A percentile compares a stretch with the other conserved stretches of the same genome.
These are phyloP conservation scores for Liopterus haemorrhoidalis DNA, from an alignment of 2,888 invertebrate species.

Conservation along the genomic window DNA sequence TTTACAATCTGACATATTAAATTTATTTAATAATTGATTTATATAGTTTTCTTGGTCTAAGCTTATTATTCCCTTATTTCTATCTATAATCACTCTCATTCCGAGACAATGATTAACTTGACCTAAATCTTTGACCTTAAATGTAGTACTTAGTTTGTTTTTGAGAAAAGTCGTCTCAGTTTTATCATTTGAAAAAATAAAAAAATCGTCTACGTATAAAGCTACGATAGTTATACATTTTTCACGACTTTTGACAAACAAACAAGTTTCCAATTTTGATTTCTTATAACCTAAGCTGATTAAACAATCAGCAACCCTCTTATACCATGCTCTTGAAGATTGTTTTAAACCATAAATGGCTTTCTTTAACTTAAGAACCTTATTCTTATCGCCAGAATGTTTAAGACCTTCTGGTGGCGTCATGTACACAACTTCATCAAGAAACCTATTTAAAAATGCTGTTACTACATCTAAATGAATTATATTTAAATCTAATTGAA, in stretches of 20 bases:
- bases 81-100: constrained; percentile 25
- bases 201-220: constrained; percentile 26
- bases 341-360: constrained; percentile 24
- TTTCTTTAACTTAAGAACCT: constrained; percentile 1
- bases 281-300: constrained; percentile 24
- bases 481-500: constrained; percentile 11
- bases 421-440: constrained; percentile 8
- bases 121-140: constrained; percentile 33
- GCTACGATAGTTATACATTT: constrained; percentile 17
- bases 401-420: constrained; percentile 7
- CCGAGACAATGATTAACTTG: constrained; percentile 29
- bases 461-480: constrained; percentile 16
- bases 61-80: constrained; percentile 21
- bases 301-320: constrained; percentile 21
- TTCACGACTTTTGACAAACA: constrained; percentile 18
- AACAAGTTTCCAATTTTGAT: constrained; percentile 22
- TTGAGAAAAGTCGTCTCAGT: constrained; percentile 21
- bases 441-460: constrained; percentile 13
- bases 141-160: constrained; percentile 23
- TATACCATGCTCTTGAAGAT: constrained; percentile 22
- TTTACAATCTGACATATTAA: constrained; percentile 29
- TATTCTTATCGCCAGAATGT: no score
- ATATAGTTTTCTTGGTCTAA: constrained; percentile 28
- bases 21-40: constrained; percentile 21
- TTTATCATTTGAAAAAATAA: constrained; percentile 18